Evolutionary conservation across 2,888 invertebrate species (phyloP), one percentile per base, ranked within the genome.

Genomic region (Tenthredo scrophulariae): DNA sequence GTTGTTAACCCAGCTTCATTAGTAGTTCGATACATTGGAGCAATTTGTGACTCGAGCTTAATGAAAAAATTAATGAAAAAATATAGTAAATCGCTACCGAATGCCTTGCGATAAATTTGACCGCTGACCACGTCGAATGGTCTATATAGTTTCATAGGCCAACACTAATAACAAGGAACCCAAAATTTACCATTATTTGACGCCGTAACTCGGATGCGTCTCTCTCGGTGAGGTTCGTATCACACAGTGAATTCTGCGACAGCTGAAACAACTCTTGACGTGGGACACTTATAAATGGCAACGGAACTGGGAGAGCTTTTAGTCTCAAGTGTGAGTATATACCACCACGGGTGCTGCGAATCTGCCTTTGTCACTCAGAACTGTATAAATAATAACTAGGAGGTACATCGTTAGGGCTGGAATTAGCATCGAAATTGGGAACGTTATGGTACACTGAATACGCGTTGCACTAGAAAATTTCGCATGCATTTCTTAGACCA

Each of bases 1-100:
- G 80, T 62, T 62, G 80, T 62, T 80, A 80, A 80, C 80, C 80
- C 80, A 62, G 80, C 80, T 62, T 80, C 80, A 80, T 80, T 80
- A 62, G 80, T 58, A 80, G 62, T 62, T 80, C 80, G 80, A 80
- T 80, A 80, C 80, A 62, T n/a, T 22, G 80, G 26, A 33, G 62
- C 62, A 80, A 80, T 80, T 80, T 40, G 40, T 37, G 80, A 80
- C 58, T 37, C 80, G 18, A 40, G 62, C 40, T 37, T 58, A 40
- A 80, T 80, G 50, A 58, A 80, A 80, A 62, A 40, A 58, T 80
- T 80, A 40, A 80, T 80, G 62, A 80, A 80, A 80, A 62, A 62
- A 62, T 62, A 62, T 40, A 10, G 77, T 18, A 54, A 33, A 77
- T 77, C 33, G 29, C 43, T 26, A 43, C 29, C 43, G 22, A 74